Base-by-base conservation (phyloP, 2,797 vertebrate species). In the Chelidonichthys spinosus region DNA sequence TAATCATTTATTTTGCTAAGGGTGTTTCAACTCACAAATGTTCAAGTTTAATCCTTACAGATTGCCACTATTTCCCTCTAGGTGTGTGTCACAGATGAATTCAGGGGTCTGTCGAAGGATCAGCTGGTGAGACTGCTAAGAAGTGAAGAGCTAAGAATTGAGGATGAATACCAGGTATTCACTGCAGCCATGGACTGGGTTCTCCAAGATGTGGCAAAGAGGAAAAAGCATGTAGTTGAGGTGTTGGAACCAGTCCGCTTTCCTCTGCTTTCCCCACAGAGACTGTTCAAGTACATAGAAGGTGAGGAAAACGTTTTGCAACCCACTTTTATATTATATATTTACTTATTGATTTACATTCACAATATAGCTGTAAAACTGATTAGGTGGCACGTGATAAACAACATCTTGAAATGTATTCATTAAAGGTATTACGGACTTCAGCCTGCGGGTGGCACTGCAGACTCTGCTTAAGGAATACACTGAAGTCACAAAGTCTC, bases 81-180 rank as follows among this genome's bases (percentile, higher is more conserved):
- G 95, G 94, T 95, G 68, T 94, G 94, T 18, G 69, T 89, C 47
- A 95, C 94, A 0, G 97, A 98, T 72, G 98, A 99, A 85, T 99
- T 99, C 85, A 93, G 91, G 79, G 93, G 91, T 10, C 94, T 99
- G 83, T 95, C 94, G 0, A 99, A 97, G 83, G 97, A 97, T 76
- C 98, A 99, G 90, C 87, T 99, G 67, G 92, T 96, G 69, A 97
- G 92, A 89, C 92, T 99, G 84, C 86, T 99, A 53, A 92, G 95
- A 72, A 99, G 98, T 2, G 98, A 99, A 87, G 98, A 99, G 92
- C 93, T 99, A 25, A 95, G 96, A 85, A 97, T 99, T 40, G 97
- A 99, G 85, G 98, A 99, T 25, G 98, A 99, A 92, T 98, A 98
- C 89, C 98, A 99, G 89, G 97, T 99, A 33, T 99, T 99, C 80